These are phyloP conservation scores for Bos taurus DNA, from an alignment of 2,113 vertebrate genomes.

Conservation along the genomic window ARS-UCD2.0 NC_037331.1:70508001-70508500, in stretches of 20 bases:
- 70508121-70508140: background rate
- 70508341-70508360: background rate
- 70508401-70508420: background rate
- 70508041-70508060: background rate
- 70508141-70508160: background rate
- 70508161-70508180: background rate
- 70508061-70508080: background rate
- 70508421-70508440: background rate
- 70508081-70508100: background rate
- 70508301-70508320: slow-evolving; percentile 9
- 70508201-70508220: slow-evolving; percentile 29
- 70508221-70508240: background rate
- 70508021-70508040: background rate
- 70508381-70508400: background rate
- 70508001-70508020: background rate
- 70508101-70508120: background rate
- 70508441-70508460: background rate
- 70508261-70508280: slow-evolving; percentile 40
- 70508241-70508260: background rate
- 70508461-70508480: background rate
- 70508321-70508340: background rate
- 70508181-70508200: slow-evolving; percentile 44
- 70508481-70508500: background rate
- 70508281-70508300: slow-evolving; percentile 27
- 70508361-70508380: background rate